A percentile compares a stretch with the other conserved stretches of the same genome.
phyloP scores from a whole-genome alignment of 2,113 vertebrate species.

The Cygnus buccinator region DNA sequence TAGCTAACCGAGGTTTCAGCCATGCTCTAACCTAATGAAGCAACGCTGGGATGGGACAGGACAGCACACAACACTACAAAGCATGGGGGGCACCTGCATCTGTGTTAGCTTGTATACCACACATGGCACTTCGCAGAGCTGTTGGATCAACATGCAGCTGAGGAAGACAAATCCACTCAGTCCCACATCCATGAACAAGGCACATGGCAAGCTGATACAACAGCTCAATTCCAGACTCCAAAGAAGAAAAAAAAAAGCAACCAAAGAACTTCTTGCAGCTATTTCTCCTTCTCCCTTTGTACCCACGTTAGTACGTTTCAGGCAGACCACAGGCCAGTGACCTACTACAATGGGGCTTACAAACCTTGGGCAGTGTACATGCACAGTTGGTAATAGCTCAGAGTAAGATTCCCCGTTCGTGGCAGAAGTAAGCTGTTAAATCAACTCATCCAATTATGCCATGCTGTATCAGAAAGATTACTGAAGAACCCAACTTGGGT shows the following conservation, averaged over 20 bases:
- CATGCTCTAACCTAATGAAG: fast-evolving
- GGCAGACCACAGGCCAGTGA: background rate
- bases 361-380: fast-evolving
- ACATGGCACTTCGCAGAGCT: background rate
- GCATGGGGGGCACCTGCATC: background rate
- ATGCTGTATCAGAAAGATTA: fast-evolving
- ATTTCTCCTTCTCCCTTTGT: background rate
- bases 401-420: background rate
- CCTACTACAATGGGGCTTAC: no score
- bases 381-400: no score
- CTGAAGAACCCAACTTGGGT: fast-evolving
- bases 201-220: fast-evolving
- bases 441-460: background rate
- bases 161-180: fast-evolving
- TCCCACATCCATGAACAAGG: background rate
- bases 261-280: background rate
- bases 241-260: background rate
- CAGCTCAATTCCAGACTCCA: background rate
- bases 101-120: background rate
- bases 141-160: background rate
- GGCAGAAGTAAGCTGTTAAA: background rate
- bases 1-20: fast-evolving
- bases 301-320: no score
- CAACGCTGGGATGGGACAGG: fast-evolving
- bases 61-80: background rate